A percentile compares a stretch with the other conserved stretches of the same genome.
phyloP scores from a whole-genome alignment of 2,888 invertebrate genomes.

The Palloptera scutellata region DNA sequence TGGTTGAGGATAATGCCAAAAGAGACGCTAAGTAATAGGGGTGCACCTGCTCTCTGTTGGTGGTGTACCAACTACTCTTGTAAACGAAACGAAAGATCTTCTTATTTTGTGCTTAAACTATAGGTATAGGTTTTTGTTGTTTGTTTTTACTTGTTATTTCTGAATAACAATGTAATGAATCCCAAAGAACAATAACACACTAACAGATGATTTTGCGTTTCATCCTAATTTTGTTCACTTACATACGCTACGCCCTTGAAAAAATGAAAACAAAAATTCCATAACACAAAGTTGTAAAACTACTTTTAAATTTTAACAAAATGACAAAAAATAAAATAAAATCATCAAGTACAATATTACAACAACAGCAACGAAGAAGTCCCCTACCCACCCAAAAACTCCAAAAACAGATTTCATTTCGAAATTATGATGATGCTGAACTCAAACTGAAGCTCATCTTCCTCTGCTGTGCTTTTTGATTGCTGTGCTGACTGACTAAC shows the following conservation, averaged over 20 bases:
- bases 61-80: too few relatives aligned
- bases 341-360: too few relatives aligned
- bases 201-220: slow-evolving; percentile 23
- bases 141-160: too few relatives aligned
- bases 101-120: too few relatives aligned
- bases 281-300: slow-evolving; percentile 30
- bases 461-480: too few relatives aligned
- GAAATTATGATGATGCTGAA: slow-evolving; percentile 16
- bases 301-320: slow-evolving; percentile 28
- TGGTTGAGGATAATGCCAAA: slow-evolving; percentile 16
- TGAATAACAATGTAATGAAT: slow-evolving; percentile 15
- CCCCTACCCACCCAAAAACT: slow-evolving; percentile 1
- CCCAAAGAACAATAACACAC: slow-evolving; percentile 24
- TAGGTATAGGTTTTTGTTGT: too few relatives aligned
- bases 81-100: too few relatives aligned
- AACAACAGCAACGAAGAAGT: slow-evolving; percentile 11
- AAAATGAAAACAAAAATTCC: slow-evolving; percentile 14
- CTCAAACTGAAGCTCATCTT: slow-evolving; percentile 10
- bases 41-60: background rate
- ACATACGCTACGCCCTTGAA: background rate
- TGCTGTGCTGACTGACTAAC: too few relatives aligned
- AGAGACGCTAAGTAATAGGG: slow-evolving; percentile 17
- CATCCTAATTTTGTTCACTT: too few relatives aligned
- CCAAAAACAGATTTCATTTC: background rate
- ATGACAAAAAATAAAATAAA: background rate